These are phyloP conservation scores for Zaprionus obscuricornis DNA, from an alignment of 2,888 invertebrate genomes.

Conservation along the genomic window DNA sequence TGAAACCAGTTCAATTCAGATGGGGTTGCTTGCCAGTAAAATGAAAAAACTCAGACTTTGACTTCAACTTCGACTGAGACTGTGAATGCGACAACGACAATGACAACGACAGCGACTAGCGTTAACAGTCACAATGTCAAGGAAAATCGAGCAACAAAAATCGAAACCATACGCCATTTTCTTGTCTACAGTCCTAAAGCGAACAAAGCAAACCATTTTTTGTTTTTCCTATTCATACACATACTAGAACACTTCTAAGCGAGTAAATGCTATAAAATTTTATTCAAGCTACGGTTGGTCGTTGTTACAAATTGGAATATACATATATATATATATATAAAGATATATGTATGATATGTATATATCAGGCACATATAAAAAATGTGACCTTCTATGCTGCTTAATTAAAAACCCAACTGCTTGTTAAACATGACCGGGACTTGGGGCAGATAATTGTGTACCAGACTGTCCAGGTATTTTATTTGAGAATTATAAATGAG, in stretches of 20 bases:
- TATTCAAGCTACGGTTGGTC: constrained; percentile 50
- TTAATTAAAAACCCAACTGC: constrained; percentile 80
- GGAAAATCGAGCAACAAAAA: constrained; percentile 36
- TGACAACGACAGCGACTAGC: too few species aligned
- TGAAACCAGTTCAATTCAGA: constrained; percentile 52
- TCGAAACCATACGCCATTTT: constrained; percentile 59
- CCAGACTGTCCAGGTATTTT: constrained; percentile 32
- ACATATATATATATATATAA: constrained; percentile 23
- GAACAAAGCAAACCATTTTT: constrained; percentile 42
- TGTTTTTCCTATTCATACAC: constrained; percentile 27
- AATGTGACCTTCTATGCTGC: constrained; percentile 63
- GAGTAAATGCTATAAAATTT: constrained; percentile 33
- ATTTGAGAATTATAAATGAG: constrained; percentile 37
- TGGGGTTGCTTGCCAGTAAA: constrained; percentile 63
- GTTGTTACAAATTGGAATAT: constrained; percentile 29
- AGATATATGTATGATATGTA: too few species aligned
- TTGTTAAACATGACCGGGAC: constrained; percentile 67
- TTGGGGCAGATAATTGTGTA: constrained; percentile 47
- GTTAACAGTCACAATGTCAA: constrained; percentile 69
- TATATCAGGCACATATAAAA: constrained; percentile 23
- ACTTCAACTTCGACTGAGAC: too few species aligned
- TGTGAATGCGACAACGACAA: too few species aligned
- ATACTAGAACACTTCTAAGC: constrained; percentile 12
- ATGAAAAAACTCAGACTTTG: constrained; percentile 73
- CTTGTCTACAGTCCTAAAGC: constrained; percentile 20